Base-by-base conservation (phyloP, 2,888 invertebrate genomes). In the Pollenia angustigena region DNA sequence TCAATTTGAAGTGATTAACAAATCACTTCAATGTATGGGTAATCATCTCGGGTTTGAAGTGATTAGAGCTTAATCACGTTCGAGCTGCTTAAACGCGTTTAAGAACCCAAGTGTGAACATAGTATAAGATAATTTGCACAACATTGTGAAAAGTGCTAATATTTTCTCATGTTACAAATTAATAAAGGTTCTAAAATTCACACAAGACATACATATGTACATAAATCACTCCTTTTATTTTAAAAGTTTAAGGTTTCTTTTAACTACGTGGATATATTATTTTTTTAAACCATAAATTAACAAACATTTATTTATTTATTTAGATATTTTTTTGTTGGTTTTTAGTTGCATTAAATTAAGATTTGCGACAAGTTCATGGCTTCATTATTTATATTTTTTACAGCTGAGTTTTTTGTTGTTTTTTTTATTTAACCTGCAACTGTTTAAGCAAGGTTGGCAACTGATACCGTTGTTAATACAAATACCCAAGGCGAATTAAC, bases 331-430 rank as follows among this genome's bases (percentile, higher is more conserved):
- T 18, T 52, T 66, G 23, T 40, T 18, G 3, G 10, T 16, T 44
- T 18, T 48, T 40, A n/a, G n/a, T 16, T 12, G 3, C 42, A 42
- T 50, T 18, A 48, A 8, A 40, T 58, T 12, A 32, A 56, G 16
- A 12, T 64, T 81, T 54, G 50, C 68, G 40, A 79, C 85, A 82
- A 85, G 85, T 82, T 85, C 85, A 82, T 16, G 81, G 85, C 50
- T 74, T 85, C n/a, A 78, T 69, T 74, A 82, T 85, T 85, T 81
- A 82, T 79, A 85, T 81, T 74, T 76, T 85, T 75, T 52, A 62
- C 46, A 68, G 48, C 8, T 58, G 18, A 52, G 11, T 18, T 12
- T 60, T 46, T 74, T 56, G 48, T 68, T 40, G 2, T 44, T 64
- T 64, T 62, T n/a, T 18, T 12, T 40, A 40, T 62, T 3, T 11